Evolutionary conservation across 2,888 invertebrate species (phyloP).

Genomic region (Drosophila mercatorum): DNA sequence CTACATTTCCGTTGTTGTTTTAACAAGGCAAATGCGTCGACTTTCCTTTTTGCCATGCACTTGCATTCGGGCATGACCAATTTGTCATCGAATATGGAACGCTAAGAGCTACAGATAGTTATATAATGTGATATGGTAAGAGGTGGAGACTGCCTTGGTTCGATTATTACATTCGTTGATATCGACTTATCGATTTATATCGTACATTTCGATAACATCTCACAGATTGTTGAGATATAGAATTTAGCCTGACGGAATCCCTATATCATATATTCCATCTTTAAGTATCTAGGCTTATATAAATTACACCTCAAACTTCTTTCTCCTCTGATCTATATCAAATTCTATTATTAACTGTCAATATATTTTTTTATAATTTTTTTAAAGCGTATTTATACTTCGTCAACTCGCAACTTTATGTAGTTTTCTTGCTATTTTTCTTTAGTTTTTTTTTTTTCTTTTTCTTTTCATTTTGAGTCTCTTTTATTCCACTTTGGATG

Average conservation of each 20-base stretch:
- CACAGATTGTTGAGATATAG: not conserved
- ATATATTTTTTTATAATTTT: too few relatives aligned
- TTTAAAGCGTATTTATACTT: not conserved
- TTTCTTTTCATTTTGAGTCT: constrained; percentile 18
- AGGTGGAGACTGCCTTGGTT: not conserved
- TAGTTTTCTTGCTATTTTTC: constrained; percentile 10
- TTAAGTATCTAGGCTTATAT: too few relatives aligned
- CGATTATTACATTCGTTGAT: not conserved
- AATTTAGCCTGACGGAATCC: too few relatives aligned
- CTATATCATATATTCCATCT: too few relatives aligned
- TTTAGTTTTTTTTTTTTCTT: not conserved
- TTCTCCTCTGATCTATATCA: too few relatives aligned
- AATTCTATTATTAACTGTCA: not conserved
- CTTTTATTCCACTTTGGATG: constrained; percentile 27
- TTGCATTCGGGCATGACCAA: not conserved
- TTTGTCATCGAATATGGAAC: not conserved
- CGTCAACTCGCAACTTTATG: not conserved
- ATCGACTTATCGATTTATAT: not conserved
- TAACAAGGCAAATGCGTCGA: constrained; percentile 43
- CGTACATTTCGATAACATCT: not conserved
- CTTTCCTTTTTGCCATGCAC: constrained; percentile 13
- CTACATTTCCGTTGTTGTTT: constrained; percentile 77
- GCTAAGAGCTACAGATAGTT: not conserved
- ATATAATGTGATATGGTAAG: too few relatives aligned
- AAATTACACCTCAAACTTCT: too few relatives aligned